Percentiles rank a stretch among this genome's conserved stretches.
Evolutionary conservation across 2,888 invertebrate genomes (phyloP).

Genomic region (Oxycera nigricornis): DNA sequence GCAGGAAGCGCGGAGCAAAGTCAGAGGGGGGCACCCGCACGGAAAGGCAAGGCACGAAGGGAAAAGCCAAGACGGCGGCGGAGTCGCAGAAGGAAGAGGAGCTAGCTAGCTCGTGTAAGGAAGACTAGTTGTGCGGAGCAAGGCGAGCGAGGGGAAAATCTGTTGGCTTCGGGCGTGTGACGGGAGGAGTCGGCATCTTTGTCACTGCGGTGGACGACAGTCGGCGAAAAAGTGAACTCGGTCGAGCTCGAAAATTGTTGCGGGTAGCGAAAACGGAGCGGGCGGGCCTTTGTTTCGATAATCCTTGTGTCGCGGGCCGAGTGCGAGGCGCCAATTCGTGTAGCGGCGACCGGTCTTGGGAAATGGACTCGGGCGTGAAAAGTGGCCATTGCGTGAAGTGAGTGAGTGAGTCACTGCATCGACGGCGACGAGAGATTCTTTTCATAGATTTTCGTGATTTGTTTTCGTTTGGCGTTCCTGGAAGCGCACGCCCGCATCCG

Average conservation of each 20-base stretch:
- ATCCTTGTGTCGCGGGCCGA: background rate
- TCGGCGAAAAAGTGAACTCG: conserved; percentile 10
- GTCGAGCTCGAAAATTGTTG: background rate
- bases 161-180: conserved; percentile 28
- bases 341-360: background rate
- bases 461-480: conserved; percentile 24
- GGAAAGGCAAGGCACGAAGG: too few relatives aligned
- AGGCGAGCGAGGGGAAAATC: background rate
- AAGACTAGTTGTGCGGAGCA: too few relatives aligned
- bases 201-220: conserved; percentile 1
- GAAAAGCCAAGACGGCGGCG: too few relatives aligned
- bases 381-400: conserved; percentile 13
- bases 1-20: background rate
- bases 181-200: conserved; percentile 9
- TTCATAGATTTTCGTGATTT: conserved; percentile 20
- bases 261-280: background rate
- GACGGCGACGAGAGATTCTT: conserved; percentile 6
- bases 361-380: conserved; percentile 32
- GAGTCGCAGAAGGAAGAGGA: too few relatives aligned
- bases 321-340: background rate
- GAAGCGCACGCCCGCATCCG: background rate
- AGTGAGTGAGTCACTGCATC: conserved; percentile 31
- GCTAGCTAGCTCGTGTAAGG: too few relatives aligned
- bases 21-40: background rate
- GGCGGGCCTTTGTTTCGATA: background rate